Evolutionary conservation across 2,113 vertebrate genomes (phyloP).

Genomic region (Galeopterus variegatus): DNA sequence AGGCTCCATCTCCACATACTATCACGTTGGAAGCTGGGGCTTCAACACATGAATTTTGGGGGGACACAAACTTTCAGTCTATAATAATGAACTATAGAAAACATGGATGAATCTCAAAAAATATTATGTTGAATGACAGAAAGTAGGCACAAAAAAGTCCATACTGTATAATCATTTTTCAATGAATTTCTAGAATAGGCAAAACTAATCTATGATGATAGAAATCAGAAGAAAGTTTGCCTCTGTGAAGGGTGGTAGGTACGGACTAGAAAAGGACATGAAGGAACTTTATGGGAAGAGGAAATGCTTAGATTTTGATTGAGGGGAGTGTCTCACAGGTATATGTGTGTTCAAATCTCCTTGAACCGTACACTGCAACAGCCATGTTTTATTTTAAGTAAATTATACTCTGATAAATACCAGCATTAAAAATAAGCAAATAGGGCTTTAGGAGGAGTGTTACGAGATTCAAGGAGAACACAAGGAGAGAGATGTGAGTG

Average conservation of each 20-base stretch:
- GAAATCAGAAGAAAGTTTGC: not conserved
- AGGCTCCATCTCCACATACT: not conserved
- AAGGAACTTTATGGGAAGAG: not conserved
- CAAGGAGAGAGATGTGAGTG: not conserved
- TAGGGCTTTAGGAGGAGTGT: not conserved
- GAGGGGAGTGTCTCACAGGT: too few relatives aligned
- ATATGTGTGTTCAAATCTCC: not conserved
- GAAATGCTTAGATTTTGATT: not conserved
- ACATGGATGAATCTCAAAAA: not conserved
- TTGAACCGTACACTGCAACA: not conserved
- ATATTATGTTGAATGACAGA: not conserved
- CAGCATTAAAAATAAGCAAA: not conserved
- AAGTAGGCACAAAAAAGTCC: not conserved
- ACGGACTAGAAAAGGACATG: not conserved
- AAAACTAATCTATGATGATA: not conserved
- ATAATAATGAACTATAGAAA: not conserved
- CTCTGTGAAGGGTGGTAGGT: not conserved
- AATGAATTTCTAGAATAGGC: not conserved
- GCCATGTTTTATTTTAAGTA: not conserved
- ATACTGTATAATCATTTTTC: not conserved
- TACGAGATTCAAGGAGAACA: not conserved
- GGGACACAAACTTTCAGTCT: not conserved
- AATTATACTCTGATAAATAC: not conserved
- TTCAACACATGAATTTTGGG: too few relatives aligned
- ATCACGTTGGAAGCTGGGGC: not conserved